Percentiles rank a stretch among this genome's conserved stretches.
These are phyloP conservation scores for Sandelia bainsii DNA, from an alignment of 2,797 vertebrate genomes.

Conservation along the genomic window DNA sequence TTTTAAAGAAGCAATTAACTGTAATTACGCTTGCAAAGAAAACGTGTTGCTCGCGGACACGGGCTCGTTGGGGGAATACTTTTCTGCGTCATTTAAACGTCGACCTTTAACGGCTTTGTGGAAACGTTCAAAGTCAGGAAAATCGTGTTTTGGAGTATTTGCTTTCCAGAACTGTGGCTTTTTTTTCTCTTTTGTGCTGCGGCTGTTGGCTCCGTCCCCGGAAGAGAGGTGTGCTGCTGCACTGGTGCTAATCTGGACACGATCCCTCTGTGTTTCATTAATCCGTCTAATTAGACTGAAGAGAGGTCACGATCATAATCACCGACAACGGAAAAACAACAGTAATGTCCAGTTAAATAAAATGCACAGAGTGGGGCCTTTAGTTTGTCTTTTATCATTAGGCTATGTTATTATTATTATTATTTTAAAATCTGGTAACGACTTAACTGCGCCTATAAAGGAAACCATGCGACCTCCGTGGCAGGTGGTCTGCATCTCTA, in stretches of 20 bases:
- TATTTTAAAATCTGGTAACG: not conserved
- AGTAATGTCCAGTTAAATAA: not conserved
- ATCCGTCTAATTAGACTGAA: conserved; percentile 43
- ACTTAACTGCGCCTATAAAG: not conserved
- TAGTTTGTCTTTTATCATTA: not conserved
- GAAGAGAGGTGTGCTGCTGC: conserved; percentile 67
- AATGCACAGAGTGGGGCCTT: not conserved
- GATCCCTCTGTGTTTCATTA: conserved; percentile 41
- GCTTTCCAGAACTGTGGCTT: conserved; percentile 65
- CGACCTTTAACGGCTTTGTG: conserved; percentile 77
- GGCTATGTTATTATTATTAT: not conserved
- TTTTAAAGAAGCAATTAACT: conserved; percentile 80
- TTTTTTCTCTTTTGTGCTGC: conserved; percentile 51
- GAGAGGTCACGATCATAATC: conserved; percentile 17
- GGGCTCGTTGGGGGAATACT: conserved; percentile 74
- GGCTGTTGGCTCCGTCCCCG: conserved; percentile 61
- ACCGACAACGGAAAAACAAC: conserved; percentile 18
- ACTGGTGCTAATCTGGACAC: conserved; percentile 10
- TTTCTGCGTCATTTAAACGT: conserved; percentile 83
- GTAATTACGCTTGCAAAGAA: conserved; percentile 79
- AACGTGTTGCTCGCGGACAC: conserved; percentile 71
- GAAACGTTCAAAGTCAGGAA: conserved; percentile 62
- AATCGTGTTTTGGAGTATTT: conserved; percentile 62
- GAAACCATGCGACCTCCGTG: not conserved
- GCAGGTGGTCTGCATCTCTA: not conserved